A percentile compares a stretch with the other conserved stretches of the same genome.
These are phyloP conservation scores for Erebia aethiops DNA, from an alignment of 2,888 invertebrate species.

Conservation along the genomic window DNA sequence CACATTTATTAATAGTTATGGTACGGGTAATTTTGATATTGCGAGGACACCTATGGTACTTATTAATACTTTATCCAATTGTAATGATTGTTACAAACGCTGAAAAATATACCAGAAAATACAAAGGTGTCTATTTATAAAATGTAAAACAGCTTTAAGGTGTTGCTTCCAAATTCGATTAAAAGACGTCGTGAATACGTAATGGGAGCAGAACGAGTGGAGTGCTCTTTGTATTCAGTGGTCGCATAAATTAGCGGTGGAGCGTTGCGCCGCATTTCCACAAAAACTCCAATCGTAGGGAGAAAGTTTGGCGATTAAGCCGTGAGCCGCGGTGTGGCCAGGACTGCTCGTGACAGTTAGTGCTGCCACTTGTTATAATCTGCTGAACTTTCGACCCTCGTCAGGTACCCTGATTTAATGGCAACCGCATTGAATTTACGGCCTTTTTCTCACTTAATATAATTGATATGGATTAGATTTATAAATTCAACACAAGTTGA, in stretches of 20 bases:
- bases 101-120: background rate
- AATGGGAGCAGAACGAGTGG: constrained; percentile 65
- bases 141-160: constrained; percentile 3
- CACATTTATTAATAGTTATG: too few species aligned
- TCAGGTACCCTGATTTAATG: constrained; percentile 78
- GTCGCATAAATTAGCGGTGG: constrained; percentile 75
- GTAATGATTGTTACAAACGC: too few species aligned
- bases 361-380: constrained; percentile 81
- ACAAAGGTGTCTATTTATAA: background rate
- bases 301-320: constrained; percentile 81
- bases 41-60: too few species aligned
- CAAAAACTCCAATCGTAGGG: constrained; percentile 81
- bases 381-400: constrained; percentile 80
- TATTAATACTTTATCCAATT: too few species aligned
- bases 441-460: constrained; percentile 23
- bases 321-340: constrained; percentile 77
- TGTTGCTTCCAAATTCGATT: constrained; percentile 59
- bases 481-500: background rate
- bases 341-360: constrained; percentile 80
- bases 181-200: constrained; percentile 78
- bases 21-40: too few species aligned
- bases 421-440: constrained; percentile 71
- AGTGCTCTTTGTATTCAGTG: constrained; percentile 65
- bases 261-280: constrained; percentile 66
- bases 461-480: constrained; percentile 8